Conservation (phyloP, 2,797 vertebrate species). For the Eupleurogrammus muticus region DNA sequence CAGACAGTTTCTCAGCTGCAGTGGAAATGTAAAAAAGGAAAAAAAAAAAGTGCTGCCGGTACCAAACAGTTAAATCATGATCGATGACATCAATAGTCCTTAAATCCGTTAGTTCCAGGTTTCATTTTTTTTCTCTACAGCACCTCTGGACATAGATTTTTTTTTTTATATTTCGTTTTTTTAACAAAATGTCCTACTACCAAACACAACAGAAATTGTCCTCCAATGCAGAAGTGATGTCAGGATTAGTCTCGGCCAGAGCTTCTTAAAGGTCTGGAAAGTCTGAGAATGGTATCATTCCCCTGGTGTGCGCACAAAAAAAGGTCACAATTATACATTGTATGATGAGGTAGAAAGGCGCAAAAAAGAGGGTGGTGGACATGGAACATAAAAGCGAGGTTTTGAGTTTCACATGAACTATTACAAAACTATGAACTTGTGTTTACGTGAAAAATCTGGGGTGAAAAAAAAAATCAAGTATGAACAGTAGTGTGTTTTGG, state of each 20-base stretch:
- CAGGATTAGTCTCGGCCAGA: not conserved
- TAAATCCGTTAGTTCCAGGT: not conserved
- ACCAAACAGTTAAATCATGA: constrained; percentile 1
- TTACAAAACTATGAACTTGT: not conserved
- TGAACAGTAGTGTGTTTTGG: constrained; percentile 7
- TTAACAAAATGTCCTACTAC: not conserved
- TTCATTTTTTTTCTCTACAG: not conserved
- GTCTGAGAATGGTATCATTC: not conserved
- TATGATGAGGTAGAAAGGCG: too few species aligned
- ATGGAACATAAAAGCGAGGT: not conserved
- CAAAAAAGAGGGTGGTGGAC: too few species aligned
- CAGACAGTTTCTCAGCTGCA: not conserved
- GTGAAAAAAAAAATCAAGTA: not conserved
- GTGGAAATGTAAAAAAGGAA: not conserved
- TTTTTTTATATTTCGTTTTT: not conserved
- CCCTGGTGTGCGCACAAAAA: not conserved
- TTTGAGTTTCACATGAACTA: not conserved
- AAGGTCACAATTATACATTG: not conserved
- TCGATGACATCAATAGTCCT: not conserved
- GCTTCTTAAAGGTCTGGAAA: not conserved
- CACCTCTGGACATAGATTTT: not conserved
- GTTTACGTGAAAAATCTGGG: not conserved
- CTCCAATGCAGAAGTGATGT: not conserved
- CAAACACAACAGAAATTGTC: not conserved
- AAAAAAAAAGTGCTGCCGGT: not conserved